These are phyloP conservation scores for Volucella inflata DNA, from an alignment of 2,888 invertebrate genomes.

Conservation along the genomic window DNA sequence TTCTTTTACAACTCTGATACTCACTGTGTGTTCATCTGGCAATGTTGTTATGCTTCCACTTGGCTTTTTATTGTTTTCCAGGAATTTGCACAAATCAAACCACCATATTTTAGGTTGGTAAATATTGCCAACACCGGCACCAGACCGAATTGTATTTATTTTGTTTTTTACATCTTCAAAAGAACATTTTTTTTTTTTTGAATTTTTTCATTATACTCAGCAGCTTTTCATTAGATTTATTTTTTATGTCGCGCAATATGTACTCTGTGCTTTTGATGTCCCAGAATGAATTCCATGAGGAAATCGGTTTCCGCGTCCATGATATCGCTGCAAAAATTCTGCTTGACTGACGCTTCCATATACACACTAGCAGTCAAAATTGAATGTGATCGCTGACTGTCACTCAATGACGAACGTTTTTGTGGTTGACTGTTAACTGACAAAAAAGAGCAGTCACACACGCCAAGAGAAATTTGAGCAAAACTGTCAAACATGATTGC, in stretches of 20 bases:
- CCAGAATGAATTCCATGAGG: conserved; percentile 19
- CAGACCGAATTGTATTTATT: conserved; percentile 1
- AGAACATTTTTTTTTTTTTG: not conserved
- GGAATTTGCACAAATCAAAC: not conserved
- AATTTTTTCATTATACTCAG: conserved; percentile 3
- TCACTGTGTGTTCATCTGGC: not conserved
- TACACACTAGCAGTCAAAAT: not conserved
- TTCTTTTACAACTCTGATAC: too few species aligned
- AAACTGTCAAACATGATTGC: too few species aligned
- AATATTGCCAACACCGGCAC: not conserved
- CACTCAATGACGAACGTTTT: too few species aligned
- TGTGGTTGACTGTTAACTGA: too few species aligned
- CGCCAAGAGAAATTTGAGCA: too few species aligned
- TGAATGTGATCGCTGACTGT: too few species aligned
- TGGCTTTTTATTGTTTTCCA: conserved; percentile 34
- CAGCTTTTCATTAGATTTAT: conserved; percentile 3
- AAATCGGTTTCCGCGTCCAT: conserved; percentile 20
- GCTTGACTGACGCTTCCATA: not conserved
- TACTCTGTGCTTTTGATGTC: conserved; percentile 29
- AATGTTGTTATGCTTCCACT: not conserved
- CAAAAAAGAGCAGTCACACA: too few species aligned
- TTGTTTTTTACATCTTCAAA: not conserved
- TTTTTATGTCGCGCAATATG: conserved; percentile 23
- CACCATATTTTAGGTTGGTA: conserved; percentile 1
- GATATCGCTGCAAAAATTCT: conserved; percentile 1